phyloP scores from a whole-genome alignment of 2,113 vertebrate genomes.

The Sturnus vulgaris region DNA sequence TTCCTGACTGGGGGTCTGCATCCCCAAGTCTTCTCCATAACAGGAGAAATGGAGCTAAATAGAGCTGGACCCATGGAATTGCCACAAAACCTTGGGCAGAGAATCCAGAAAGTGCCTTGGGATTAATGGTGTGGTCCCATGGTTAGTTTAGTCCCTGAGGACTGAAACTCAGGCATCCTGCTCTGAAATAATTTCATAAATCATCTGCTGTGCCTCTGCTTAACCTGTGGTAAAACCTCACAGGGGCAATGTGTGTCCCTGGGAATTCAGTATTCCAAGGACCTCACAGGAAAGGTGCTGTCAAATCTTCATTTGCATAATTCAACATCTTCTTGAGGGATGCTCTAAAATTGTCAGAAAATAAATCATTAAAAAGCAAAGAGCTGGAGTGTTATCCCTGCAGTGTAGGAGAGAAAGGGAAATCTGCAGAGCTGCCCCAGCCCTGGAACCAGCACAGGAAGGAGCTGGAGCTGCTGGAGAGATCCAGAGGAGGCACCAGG shows the following conservation, averaged over 20 bases:
- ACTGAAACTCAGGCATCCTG: not conserved
- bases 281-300: not conserved
- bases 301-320: not conserved
- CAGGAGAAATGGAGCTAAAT: not conserved
- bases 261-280: not conserved
- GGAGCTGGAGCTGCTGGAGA: not conserved
- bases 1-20: not conserved
- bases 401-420: not conserved
- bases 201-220: not conserved
- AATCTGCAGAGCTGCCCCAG: not conserved
- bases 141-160: not conserved
- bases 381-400: not conserved
- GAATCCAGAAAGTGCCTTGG: not conserved
- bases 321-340: not conserved
- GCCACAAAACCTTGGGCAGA: not conserved
- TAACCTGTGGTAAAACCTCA: not conserved
- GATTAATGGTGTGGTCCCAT: not conserved
- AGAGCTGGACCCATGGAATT: not conserved
- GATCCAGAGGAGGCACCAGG: not conserved
- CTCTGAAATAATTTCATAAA: not conserved
- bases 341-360: not conserved
- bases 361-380: not conserved
- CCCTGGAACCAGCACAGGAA: not conserved
- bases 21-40: fast-evolving
- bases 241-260: not conserved